These are phyloP conservation scores for Ailuropoda melanoleuca DNA, from an alignment of 2,113 vertebrate genomes.

Conservation along the genomic window DNA sequence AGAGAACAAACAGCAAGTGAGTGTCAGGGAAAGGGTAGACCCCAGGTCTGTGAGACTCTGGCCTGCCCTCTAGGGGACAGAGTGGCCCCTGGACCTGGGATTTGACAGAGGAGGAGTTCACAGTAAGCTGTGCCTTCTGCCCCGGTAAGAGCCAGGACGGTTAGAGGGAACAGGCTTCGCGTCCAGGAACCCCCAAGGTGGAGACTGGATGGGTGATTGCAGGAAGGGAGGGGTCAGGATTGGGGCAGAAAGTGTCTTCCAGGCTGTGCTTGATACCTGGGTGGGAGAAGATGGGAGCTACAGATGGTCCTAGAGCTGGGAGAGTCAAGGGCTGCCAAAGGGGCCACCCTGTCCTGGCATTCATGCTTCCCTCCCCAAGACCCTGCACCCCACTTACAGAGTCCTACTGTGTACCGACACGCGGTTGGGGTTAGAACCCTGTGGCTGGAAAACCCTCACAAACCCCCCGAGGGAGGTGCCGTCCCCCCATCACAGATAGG, in stretches of 20 bases:
- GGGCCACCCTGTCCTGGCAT: not conserved
- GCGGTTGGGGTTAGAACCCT: too few relatives aligned
- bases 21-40: accelerated
- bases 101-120: not conserved
- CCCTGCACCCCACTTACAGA: accelerated
- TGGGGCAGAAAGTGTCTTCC: not conserved
- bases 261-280: not conserved
- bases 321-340: not conserved
- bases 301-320: not conserved
- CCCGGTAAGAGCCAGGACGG: not conserved
- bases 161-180: not conserved
- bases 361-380: not conserved
- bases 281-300: not conserved
- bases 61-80: not conserved
- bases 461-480: not conserved
- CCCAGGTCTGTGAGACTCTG: not conserved
- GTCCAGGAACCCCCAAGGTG: not conserved
- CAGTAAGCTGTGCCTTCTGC: not conserved
- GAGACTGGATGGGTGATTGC: accelerated
- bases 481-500: not conserved
- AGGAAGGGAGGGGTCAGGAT: too few relatives aligned
- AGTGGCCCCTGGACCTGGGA: not conserved
- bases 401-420: accelerated
- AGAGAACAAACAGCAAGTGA: too few relatives aligned
- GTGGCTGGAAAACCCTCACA: not conserved